Evolutionary conservation across 2,113 vertebrate genomes (phyloP).

Genomic region (Ctenodactylus gundi): DNA sequence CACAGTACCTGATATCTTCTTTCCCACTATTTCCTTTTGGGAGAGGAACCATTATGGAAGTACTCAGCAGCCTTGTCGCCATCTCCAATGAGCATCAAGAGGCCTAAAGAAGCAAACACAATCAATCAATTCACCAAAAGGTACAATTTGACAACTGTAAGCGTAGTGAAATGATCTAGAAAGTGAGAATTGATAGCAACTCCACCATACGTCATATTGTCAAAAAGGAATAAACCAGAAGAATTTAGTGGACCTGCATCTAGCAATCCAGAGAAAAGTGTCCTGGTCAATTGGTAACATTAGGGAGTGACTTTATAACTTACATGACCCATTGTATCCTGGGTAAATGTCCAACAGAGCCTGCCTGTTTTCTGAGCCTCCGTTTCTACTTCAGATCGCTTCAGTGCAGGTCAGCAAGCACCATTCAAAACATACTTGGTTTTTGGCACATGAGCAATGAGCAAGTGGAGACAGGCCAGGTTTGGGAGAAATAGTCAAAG

Average conservation of each 20-base stretch:
- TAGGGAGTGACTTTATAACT: slow-evolving; percentile 38
- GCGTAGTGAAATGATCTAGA: neutral
- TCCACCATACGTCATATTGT: neutral
- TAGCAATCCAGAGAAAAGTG: neutral
- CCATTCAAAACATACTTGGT: neutral
- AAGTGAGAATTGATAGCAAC: neutral
- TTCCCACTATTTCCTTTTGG: neutral
- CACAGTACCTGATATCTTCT: neutral
- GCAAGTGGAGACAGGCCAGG: neutral
- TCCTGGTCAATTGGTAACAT: neutral
- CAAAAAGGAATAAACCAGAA: neutral
- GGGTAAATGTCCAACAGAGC: neutral
- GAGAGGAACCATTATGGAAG: neutral
- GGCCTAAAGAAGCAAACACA: neutral
- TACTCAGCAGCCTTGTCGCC: neutral
- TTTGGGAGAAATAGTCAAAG: neutral
- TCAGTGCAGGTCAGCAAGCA: neutral
- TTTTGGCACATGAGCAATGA: neutral
- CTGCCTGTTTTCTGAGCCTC: neutral
- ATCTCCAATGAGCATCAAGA: neutral
- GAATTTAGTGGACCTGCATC: neutral
- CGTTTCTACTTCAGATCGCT: neutral
- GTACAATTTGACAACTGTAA: too few species aligned
- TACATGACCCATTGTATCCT: slow-evolving; percentile 45
- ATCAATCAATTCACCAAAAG: too few species aligned